Percentiles rank a stretch among this genome's conserved stretches.
phyloP scores from a whole-genome alignment of 2,113 vertebrate genomes.

The Antennarius striatus region DNA sequence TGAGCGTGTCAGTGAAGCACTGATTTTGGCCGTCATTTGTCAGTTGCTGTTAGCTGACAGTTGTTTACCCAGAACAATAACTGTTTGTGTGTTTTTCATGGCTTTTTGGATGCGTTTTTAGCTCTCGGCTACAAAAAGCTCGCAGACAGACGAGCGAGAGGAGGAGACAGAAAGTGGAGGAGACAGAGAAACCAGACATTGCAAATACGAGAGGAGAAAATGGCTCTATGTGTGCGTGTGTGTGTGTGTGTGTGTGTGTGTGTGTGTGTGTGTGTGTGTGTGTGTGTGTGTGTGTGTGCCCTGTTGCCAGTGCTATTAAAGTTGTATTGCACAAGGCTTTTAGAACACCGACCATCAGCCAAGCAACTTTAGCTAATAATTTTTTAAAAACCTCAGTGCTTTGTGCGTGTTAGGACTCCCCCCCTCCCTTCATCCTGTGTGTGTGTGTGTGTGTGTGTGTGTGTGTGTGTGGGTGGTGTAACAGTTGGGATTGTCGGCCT shows the following conservation, averaged over 20 bases:
- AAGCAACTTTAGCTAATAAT: slow-evolving; percentile 71
- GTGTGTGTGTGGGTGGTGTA: slow-evolving; percentile 19
- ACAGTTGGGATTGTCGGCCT: slow-evolving; percentile 39
- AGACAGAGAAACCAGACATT: slow-evolving; percentile 56
- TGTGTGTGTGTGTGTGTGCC: slow-evolving; percentile 41
- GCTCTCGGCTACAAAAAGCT: slow-evolving; percentile 34
- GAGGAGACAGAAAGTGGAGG: slow-evolving; percentile 47
- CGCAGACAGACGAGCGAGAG: slow-evolving; percentile 41
- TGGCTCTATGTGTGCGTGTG: slow-evolving; percentile 21
- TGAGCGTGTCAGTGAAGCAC: slow-evolving; percentile 31
- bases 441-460: slow-evolving; percentile 20
- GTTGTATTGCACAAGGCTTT: slow-evolving; percentile 72
- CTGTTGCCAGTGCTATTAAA: slow-evolving; percentile 70
- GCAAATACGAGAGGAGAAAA: slow-evolving; percentile 58
- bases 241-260: slow-evolving; percentile 12
- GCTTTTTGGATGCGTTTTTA: slow-evolving; percentile 46
- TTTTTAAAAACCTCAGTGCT: slow-evolving; percentile 71
- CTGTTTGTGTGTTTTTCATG: slow-evolving; percentile 50
- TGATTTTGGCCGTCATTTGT: slow-evolving; percentile 56
- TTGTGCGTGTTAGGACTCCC: slow-evolving; percentile 52
- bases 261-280: slow-evolving; percentile 26
- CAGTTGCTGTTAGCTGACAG: slow-evolving; percentile 39
- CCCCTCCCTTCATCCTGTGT: slow-evolving; percentile 17
- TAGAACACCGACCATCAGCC: slow-evolving; percentile 67
- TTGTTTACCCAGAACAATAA: slow-evolving; percentile 60